Conservation (phyloP, 2,888 invertebrate genomes). For the Pterobdella sp. region DNA sequence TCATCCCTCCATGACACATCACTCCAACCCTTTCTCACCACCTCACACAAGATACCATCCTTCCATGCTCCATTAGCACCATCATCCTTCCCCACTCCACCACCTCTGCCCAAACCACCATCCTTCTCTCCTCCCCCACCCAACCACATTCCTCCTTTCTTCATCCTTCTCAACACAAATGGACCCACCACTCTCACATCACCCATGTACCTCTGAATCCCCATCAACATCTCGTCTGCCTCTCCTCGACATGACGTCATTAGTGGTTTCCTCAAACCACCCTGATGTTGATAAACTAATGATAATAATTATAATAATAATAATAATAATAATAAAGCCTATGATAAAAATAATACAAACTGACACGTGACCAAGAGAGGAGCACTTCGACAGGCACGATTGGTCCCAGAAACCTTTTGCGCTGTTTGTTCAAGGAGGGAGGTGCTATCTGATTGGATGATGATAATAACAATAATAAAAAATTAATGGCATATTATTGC, state of each 20-base stretch:
- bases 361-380: background rate
- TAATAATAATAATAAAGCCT: no score
- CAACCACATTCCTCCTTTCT: slow-evolving; percentile 19
- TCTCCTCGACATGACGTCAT: slow-evolving; percentile 19
- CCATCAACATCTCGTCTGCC: slow-evolving; percentile 24
- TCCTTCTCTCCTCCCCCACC: background rate
- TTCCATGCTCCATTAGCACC: background rate
- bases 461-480: background rate
- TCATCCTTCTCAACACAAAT: slow-evolving; percentile 10
- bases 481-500: background rate
- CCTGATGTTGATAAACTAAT: slow-evolving; percentile 12
- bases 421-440: slow-evolving; percentile 2
- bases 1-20: slow-evolving; percentile 29
- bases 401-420: background rate
- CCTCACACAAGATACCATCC: slow-evolving; percentile 13
- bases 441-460: background rate
- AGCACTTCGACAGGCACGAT: background rate
- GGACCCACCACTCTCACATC: slow-evolving; percentile 18
- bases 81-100: background rate
- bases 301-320: no score
- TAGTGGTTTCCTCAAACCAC: slow-evolving; percentile 24
- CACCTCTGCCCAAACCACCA: background rate
- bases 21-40: slow-evolving; percentile 29
- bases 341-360: background rate
- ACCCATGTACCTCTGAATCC: slow-evolving; percentile 31